Percentiles rank a stretch among this genome's conserved stretches.
Conservation (phyloP, 2,888 invertebrate genomes). For the Hypolimnas misippus region DNA sequence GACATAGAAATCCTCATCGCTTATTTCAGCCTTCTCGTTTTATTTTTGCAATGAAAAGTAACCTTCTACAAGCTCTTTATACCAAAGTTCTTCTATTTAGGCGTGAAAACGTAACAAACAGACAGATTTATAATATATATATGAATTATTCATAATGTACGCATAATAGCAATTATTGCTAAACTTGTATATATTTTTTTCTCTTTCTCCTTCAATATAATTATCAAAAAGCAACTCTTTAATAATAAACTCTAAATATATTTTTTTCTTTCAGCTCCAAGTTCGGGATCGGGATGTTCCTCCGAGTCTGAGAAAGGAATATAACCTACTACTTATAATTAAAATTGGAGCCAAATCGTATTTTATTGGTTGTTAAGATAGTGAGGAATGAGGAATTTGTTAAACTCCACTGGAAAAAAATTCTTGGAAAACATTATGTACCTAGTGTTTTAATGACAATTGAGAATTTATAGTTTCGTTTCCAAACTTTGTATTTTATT, state of each 20-base stretch:
- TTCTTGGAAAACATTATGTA: constrained; percentile 5
- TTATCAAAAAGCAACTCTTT: too few relatives aligned
- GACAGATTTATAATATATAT: too few relatives aligned
- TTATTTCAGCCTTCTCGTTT: too few relatives aligned
- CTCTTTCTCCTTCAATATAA: too few relatives aligned
- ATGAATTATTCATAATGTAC: too few relatives aligned
- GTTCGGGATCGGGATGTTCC: constrained; percentile 86
- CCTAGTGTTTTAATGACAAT: constrained; percentile 13
- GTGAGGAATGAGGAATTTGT: constrained; percentile 15
- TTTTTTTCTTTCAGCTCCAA: constrained; percentile 72
- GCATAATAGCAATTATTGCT: too few relatives aligned
- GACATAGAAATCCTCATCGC: too few relatives aligned
- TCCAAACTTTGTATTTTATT: neutral
- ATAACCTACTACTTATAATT: constrained; percentile 44
- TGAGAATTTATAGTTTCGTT: constrained; percentile 10
- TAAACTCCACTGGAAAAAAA: constrained; percentile 10
- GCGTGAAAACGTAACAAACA: too few relatives aligned
- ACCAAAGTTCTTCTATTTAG: too few relatives aligned
- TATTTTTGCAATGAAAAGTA: too few relatives aligned
- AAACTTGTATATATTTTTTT: too few relatives aligned
- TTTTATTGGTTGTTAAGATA: constrained; percentile 32
- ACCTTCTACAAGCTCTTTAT: too few relatives aligned
- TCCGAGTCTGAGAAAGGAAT: constrained; percentile 83
- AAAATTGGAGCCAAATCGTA: constrained; percentile 50
- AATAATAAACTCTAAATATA: neutral